Evolutionary conservation across 2,113 vertebrate species (phyloP).

Genomic region (Myrmecophaga tridactyla): DNA sequence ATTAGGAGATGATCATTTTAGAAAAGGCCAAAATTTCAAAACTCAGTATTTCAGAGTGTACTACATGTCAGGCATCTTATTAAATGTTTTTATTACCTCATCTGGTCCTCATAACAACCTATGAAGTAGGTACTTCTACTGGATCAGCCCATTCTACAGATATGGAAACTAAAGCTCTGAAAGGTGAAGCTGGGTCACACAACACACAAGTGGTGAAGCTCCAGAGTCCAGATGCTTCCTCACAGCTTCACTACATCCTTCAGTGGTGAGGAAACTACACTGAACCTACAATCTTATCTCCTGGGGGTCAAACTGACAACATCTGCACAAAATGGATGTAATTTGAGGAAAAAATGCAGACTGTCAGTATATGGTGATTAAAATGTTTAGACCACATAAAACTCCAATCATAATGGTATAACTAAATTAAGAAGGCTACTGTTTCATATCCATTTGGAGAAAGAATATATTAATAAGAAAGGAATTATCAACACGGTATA

Average conservation of each 20-base stretch:
- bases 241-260: background rate
- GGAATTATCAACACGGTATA: background rate
- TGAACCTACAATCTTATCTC: background rate
- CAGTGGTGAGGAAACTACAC: background rate
- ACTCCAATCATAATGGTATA: background rate
- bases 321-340: background rate
- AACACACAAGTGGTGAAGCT: background rate
- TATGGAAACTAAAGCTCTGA: background rate
- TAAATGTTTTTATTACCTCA: background rate
- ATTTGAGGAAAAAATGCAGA: background rate
- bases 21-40: slow-evolving; percentile 29
- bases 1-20: background rate
- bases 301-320: background rate
- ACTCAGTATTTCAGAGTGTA: background rate
- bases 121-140: background rate
- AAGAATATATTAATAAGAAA: background rate
- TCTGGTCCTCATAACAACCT: background rate
- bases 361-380: background rate
- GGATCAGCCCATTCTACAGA: background rate
- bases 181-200: background rate
- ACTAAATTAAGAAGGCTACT: background rate
- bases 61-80: background rate
- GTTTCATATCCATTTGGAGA: background rate
- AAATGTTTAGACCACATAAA: background rate
- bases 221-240: background rate